These are phyloP conservation scores for Drosophila falleni DNA, from an alignment of 2,888 invertebrate genomes.

Conservation along the genomic window DNA sequence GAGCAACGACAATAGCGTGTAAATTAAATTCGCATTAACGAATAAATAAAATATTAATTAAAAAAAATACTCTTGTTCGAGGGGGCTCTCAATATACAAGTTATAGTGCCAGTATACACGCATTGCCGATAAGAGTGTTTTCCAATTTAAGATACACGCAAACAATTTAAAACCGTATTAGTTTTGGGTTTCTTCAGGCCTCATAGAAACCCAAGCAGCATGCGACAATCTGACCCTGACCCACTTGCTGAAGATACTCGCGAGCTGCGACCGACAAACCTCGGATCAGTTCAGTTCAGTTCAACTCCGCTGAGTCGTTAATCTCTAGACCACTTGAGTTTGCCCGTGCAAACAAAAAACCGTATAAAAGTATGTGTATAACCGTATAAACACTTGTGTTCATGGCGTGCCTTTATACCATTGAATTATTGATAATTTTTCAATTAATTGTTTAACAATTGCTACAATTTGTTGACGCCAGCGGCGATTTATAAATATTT, in stretches of 20 bases:
- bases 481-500: constrained; percentile 30
- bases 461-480: constrained; percentile 68
- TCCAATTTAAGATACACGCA: constrained; percentile 57
- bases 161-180: constrained; percentile 50
- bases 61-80: constrained; percentile 62
- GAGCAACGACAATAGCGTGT: constrained; percentile 31
- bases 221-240: constrained; percentile 74
- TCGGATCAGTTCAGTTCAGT: constrained; percentile 7
- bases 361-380: constrained; percentile 42
- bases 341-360: constrained; percentile 41
- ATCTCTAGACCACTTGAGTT: constrained; percentile 61
- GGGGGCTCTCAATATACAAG: constrained; percentile 32
- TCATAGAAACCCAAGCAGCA: constrained; percentile 49
- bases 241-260: constrained; percentile 74
- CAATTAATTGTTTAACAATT: constrained; percentile 71
- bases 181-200: constrained; percentile 36
- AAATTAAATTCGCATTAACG: constrained; percentile 67
- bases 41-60: constrained; percentile 60
- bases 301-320: constrained; percentile 54
- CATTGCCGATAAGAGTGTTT: constrained; percentile 47
- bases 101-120: constrained; percentile 29
- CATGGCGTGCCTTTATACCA: constrained; percentile 48
- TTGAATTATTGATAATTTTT: constrained; percentile 73
- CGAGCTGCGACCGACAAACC: constrained; percentile 37
- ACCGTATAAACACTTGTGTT: constrained; percentile 64